Evolutionary conservation across 2,113 vertebrate species (phyloP), one percentile per base, ranked within the genome.

Genomic region (Urocynchramus pylzowi): DNA sequence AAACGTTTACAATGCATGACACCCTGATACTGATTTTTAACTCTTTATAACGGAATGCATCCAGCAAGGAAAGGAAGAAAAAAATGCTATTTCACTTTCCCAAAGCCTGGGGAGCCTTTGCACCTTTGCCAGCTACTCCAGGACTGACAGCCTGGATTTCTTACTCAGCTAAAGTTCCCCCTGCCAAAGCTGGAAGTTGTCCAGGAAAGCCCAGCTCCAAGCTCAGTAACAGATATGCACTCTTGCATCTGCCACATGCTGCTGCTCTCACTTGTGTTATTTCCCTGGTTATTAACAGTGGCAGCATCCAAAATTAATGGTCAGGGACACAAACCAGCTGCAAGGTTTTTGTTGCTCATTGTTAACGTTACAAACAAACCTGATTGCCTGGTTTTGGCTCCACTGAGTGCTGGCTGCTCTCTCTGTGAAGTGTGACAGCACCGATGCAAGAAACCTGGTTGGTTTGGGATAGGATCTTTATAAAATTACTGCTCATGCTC

Each of bases 161-260:
- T 96, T 97, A 96, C 92, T 97, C 96, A 97, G 95, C 96, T 93
- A 82, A 97, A 94, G 92, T 53, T 96, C 73, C 60, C 70, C 21
- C 54, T 69, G 95, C 69, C 60, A 28, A 49, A 84, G 83, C 19
- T 95, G 90, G 93, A 94, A 71, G 31, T 5, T 3, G 23, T 77
- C 91, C 90, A 97, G 94, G 80, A 91, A 64, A 89, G 65, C 79
- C 68, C 93, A 93, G 86, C 85, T 86, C 54, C 74, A 8, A 76
- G 90, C 92, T 90, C 4, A 0, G 60, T 83, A 60, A 84, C 41
- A 92, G 89, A 96, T 87, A 53, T 4, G 2, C 80, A 9, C 13
- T 11, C 73, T 28, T 37, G 39, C 94, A 89, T 97, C 90, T 94
- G 95, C 82, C 82, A 33, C 63, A 49, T 1, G 18, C 80, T 52